Conservation (phyloP, 2,113 vertebrate species). For the Coturnix japonica region DNA sequence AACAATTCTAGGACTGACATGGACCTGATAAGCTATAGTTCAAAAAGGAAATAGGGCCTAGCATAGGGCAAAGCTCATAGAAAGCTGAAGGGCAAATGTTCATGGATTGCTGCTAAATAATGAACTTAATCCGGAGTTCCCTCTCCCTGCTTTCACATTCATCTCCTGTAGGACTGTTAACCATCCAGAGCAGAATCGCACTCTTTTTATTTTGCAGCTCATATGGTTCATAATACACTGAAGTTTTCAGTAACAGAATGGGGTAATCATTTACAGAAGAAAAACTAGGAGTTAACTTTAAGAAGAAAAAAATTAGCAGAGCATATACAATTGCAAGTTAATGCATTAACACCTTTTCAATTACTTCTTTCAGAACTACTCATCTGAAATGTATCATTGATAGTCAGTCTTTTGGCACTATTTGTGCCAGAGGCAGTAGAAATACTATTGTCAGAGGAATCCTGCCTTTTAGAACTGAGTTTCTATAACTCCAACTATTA, state of each 20-base stretch:
- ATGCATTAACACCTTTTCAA: not conserved
- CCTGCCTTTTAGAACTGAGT: not conserved
- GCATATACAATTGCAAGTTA: not conserved
- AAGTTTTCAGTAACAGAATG: not conserved
- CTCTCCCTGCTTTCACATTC: not conserved
- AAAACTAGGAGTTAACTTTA: not conserved
- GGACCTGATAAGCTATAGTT: not conserved
- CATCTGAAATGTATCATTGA: slow-evolving; percentile 1
- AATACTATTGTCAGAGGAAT: slow-evolving; percentile 53
- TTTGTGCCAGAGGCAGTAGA: slow-evolving; percentile 42
- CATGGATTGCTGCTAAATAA: not conserved
- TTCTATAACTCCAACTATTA: slow-evolving; percentile 52
- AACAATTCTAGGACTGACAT: too few relatives aligned
- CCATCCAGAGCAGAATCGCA: not conserved
- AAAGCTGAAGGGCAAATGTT: not conserved
- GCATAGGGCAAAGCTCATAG: not conserved
- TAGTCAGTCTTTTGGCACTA: slow-evolving; percentile 6
- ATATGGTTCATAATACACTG: not conserved
- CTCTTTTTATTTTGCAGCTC: not conserved
- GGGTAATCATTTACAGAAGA: not conserved
- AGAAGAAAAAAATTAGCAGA: not conserved
- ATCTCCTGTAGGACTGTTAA: not conserved
- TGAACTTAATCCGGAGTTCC: not conserved
- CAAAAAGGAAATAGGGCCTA: not conserved
- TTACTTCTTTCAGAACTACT: slow-evolving; percentile 28